A percentile compares a stretch with the other conserved stretches of the same genome.
These are phyloP conservation scores for Hydrolagus colliei DNA, from an alignment of 2,797 vertebrate species.

Conservation along the genomic window DNA sequence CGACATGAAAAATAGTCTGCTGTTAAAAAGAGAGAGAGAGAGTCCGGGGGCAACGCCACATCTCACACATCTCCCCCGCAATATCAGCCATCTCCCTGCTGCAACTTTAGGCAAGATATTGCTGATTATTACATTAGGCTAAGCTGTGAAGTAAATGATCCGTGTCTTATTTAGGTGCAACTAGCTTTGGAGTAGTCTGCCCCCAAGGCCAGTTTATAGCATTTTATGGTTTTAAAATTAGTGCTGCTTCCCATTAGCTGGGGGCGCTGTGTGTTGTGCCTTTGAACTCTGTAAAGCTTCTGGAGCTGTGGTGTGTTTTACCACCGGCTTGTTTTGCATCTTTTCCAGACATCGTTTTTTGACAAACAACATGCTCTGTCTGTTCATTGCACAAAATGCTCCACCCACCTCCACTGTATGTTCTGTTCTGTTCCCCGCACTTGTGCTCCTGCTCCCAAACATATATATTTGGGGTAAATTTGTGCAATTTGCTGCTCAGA, in stretches of 20 bases:
- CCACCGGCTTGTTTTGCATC: conserved; percentile 65
- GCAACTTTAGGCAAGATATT: conserved; percentile 66
- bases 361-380: conserved; percentile 38
- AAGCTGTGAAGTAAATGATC: conserved; percentile 75
- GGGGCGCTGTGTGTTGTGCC: conserved; percentile 66
- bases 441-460: too few species aligned
- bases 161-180: conserved; percentile 73
- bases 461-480: conserved; percentile 1
- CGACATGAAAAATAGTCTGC: conserved; percentile 76
- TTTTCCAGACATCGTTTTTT: conserved; percentile 62
- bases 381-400: too few species aligned
- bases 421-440: too few species aligned
- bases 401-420: too few species aligned
- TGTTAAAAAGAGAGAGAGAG: conserved; percentile 56
- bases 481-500: background rate
- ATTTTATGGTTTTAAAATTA: conserved; percentile 76
- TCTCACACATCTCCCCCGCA: conserved; percentile 51
- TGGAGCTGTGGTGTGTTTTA: conserved; percentile 57
- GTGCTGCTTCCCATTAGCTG: conserved; percentile 67
- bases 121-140: conserved; percentile 75
- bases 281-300: conserved; percentile 74
- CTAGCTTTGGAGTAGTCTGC: conserved; percentile 63
- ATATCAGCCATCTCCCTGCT: conserved; percentile 58
- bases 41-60: conserved; percentile 49
- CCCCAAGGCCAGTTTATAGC: conserved; percentile 68